These are phyloP conservation scores for Todiramphus chloris DNA, from an alignment of 2,113 vertebrate species.

Conservation along the genomic window DNA sequence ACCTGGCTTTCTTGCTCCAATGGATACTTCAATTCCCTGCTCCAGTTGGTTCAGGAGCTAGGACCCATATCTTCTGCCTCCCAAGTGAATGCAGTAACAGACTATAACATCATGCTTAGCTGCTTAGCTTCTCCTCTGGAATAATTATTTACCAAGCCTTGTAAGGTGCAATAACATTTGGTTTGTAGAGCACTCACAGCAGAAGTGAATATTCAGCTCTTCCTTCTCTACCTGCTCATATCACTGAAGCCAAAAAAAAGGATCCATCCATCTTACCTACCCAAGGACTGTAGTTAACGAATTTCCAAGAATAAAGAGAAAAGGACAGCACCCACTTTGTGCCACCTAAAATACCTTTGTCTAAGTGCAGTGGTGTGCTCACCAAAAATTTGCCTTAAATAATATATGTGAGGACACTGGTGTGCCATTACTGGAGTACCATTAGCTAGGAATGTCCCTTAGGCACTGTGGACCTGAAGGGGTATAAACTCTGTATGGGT, in stretches of 20 bases:
- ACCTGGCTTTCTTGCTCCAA: slow-evolving; percentile 22
- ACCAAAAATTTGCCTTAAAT: not conserved
- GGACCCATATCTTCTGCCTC: not conserved
- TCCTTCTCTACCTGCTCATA: not conserved
- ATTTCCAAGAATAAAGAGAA: not conserved
- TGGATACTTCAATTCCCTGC: slow-evolving; percentile 46
- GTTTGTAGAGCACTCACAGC: not conserved
- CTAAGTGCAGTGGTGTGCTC: not conserved
- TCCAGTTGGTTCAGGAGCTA: slow-evolving; percentile 30
- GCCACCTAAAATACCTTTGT: not conserved
- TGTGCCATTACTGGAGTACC: no score
- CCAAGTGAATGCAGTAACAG: not conserved
- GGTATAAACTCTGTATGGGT: not conserved
- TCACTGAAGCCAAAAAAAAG: not conserved
- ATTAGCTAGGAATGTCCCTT: not conserved
- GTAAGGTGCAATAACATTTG: not conserved
- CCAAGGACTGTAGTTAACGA: not conserved
- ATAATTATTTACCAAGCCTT: not conserved
- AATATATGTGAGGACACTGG: fast-evolving
- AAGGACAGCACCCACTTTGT: not conserved
- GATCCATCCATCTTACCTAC: not conserved
- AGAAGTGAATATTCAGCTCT: not conserved
- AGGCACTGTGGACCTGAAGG: not conserved
- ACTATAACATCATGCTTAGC: not conserved
- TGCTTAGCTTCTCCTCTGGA: not conserved